A percentile compares a stretch with the other conserved stretches of the same genome.
Conservation (phyloP, 1,140 invertebrate species). For the Drosophila oshimai region DNA sequence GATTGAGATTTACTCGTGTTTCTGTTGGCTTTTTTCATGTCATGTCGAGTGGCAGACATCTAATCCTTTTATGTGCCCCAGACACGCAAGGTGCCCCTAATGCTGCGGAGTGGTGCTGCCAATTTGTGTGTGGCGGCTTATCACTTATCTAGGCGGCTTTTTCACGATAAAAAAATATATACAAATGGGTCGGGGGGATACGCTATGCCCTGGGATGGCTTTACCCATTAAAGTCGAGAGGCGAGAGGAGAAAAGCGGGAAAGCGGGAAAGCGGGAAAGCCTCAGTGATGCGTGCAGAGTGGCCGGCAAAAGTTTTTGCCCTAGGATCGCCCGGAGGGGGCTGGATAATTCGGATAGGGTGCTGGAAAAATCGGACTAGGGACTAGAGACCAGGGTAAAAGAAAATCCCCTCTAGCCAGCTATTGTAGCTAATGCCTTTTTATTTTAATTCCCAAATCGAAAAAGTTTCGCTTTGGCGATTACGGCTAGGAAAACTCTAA, state of each 20-base stretch:
- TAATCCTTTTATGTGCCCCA: slow-evolving; percentile 38
- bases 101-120: slow-evolving; percentile 18
- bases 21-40: not conserved
- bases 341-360: not conserved
- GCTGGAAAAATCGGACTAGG: not conserved
- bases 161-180: not conserved
- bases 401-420: slow-evolving; percentile 12
- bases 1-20: slow-evolving; percentile 11
- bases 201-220: slow-evolving; percentile 19
- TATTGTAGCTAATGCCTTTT: slow-evolving; percentile 44
- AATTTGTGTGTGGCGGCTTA: slow-evolving; percentile 73
- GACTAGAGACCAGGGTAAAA: not conserved
- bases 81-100: slow-evolving; percentile 44
- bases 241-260: too few species aligned
- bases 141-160: slow-evolving; percentile 64
- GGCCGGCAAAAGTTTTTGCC: slow-evolving; percentile 41
- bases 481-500: slow-evolving; percentile 65
- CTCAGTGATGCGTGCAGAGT: slow-evolving; percentile 53
- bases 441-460: slow-evolving; percentile 80
- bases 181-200: slow-evolving; percentile 14
- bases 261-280: slow-evolving; percentile 25
- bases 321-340: not conserved
- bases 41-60: slow-evolving; percentile 38
- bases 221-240: slow-evolving; percentile 42
- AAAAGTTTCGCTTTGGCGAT: slow-evolving; percentile 68